phyloP scores from a whole-genome alignment of 2,888 invertebrate genomes.

The Noctua fimbriata region DNA sequence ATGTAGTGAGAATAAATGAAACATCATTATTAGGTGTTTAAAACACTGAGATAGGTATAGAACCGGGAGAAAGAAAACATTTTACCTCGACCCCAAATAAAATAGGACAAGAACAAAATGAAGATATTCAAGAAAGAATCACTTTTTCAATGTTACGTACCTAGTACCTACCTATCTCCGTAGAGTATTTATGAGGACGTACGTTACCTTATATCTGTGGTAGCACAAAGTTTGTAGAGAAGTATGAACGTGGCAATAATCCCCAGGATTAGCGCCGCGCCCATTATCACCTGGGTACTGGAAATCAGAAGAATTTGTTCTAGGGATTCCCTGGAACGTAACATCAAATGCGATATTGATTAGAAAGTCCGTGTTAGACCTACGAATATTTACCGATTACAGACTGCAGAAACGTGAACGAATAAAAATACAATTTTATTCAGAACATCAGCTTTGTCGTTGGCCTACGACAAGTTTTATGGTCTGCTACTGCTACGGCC shows the following conservation, averaged over 20 bases:
- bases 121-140: neutral
- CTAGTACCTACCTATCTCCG: neutral
- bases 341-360: constrained; percentile 36
- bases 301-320: constrained; percentile 85
- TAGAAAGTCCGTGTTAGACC: constrained; percentile 12
- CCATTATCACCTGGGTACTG: constrained; percentile 88
- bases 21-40: neutral
- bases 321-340: constrained; percentile 80
- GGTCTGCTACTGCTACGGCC: neutral
- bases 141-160: neutral
- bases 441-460: neutral
- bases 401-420: neutral
- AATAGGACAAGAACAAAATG: neutral
- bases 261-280: constrained; percentile 84
- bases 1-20: neutral
- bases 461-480: neutral
- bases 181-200: neutral
- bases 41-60: neutral
- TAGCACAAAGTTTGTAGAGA: constrained; percentile 85
- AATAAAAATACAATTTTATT: neutral
- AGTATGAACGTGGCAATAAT: constrained; percentile 85
- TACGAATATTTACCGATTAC: constrained; percentile 6
- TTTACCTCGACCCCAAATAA: neutral
- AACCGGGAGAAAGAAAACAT: neutral
- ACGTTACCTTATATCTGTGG: constrained; percentile 79